Evolutionary conservation across 30 jellyfish, hydroid and myxozoan genomes (phyloP).

Genomic region (Cassiopea xamachana): DNA sequence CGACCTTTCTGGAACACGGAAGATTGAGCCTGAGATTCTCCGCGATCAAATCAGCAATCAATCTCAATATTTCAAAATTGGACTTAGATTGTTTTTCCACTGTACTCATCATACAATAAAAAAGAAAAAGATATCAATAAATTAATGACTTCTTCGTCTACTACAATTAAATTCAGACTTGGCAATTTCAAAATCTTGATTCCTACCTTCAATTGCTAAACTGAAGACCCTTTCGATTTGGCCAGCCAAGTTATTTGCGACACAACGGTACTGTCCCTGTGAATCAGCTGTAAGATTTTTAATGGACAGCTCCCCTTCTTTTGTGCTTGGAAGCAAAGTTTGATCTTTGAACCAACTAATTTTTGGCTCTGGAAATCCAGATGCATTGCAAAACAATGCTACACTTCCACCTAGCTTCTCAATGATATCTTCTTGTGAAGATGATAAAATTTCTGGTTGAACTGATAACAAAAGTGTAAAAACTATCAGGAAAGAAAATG

Average conservation of each 20-base stretch:
- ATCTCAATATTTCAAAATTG: no score
- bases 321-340: not conserved
- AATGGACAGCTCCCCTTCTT: conserved; percentile 25
- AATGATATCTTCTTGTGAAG: conserved; percentile 29
- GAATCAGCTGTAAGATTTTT: conserved; percentile 57
- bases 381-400: conserved; percentile 60
- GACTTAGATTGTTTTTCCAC: no score
- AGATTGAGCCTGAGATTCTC: no score
- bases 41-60: no score
- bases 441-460: conserved; percentile 75
- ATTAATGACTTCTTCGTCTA: not conserved
- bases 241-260: conserved; percentile 90
- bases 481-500: not conserved
- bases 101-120: no score
- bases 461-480: conserved; percentile 43
- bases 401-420: conserved; percentile 63
- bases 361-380: conserved; percentile 88
- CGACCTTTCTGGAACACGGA: no score
- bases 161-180: not conserved
- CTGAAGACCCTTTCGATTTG: conserved; percentile 72
- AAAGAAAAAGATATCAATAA: no score
- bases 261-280: conserved; percentile 91
- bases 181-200: not conserved
- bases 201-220: conserved; percentile 75
- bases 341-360: conserved; percentile 71